A percentile compares a stretch with the other conserved stretches of the same genome.
phyloP scores from a whole-genome alignment of 2,797 vertebrate species.

The Glyptemys insculpta region DNA sequence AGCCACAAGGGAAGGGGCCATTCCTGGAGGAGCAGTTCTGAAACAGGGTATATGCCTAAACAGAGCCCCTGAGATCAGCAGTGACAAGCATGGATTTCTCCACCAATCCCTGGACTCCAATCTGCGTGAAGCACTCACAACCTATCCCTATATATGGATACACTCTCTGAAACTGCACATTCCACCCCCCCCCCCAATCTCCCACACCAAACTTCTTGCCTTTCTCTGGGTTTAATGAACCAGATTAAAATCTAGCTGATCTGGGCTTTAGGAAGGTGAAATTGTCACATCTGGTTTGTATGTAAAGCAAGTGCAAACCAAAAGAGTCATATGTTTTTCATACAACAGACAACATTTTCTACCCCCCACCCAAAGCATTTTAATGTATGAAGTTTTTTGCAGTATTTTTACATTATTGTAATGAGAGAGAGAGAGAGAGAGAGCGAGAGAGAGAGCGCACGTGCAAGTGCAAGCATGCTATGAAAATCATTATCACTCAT shows the following conservation, averaged over 20 bases:
- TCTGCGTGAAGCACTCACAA: neutral
- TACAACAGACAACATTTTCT: neutral
- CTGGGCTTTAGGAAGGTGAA: neutral
- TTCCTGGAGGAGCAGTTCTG: neutral
- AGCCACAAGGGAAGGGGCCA: neutral
- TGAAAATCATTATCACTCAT: neutral
- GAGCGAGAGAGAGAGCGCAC: no score
- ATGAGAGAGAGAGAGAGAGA: neutral
- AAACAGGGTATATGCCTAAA: neutral
- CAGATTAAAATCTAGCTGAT: neutral
- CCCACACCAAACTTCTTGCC: neutral
- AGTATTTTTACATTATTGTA: neutral
- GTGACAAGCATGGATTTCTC: neutral
- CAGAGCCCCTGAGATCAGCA: neutral
- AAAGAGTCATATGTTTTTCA: neutral
- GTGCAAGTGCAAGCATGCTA: neutral
- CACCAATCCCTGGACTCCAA: neutral
- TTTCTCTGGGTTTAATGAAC: neutral
- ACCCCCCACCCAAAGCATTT: no score
- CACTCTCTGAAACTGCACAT: neutral
- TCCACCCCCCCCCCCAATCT: no score
- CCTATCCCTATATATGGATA: neutral
- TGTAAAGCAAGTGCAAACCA: neutral
- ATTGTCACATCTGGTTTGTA: neutral
- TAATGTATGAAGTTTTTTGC: neutral